A percentile compares a stretch with the other conserved stretches of the same genome.
Evolutionary conservation across 2,113 vertebrate species (phyloP).

Genomic region (Martes martes): DNA sequence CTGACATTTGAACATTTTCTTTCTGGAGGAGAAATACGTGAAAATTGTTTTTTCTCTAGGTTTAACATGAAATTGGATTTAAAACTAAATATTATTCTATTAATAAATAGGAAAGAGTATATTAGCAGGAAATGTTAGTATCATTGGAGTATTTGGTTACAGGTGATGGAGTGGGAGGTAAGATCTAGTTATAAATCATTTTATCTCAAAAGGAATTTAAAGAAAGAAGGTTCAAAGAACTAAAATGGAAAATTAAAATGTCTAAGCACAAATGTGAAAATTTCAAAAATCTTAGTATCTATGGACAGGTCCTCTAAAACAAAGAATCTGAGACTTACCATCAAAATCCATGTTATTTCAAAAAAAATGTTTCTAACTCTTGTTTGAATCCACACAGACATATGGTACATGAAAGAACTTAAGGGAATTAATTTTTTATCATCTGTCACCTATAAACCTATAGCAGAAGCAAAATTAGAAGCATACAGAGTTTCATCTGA

Average conservation of each 20-base stretch:
- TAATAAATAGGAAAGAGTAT: background rate
- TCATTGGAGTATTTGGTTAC: background rate
- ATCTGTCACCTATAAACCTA: background rate
- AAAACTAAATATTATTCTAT: constrained; percentile 10
- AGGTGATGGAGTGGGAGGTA: background rate
- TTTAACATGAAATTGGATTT: constrained; percentile 1
- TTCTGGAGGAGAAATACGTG: background rate
- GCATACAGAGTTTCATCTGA: background rate
- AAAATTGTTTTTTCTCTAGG: constrained; percentile 16
- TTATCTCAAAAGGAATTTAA: background rate
- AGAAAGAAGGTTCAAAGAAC: background rate
- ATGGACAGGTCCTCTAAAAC: background rate
- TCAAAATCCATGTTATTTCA: background rate
- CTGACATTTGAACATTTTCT: constrained; percentile 44
- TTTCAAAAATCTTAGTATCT: background rate
- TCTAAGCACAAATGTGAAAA: background rate
- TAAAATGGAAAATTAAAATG: background rate
- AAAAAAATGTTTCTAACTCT: background rate
- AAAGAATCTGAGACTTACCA: background rate
- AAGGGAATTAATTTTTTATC: constrained; percentile 1
- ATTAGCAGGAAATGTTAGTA: background rate
- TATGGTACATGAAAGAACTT: background rate
- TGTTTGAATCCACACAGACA: constrained; percentile 1
- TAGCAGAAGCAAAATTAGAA: constrained; percentile 45
- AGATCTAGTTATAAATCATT: background rate